Evolutionary conservation across 2,888 invertebrate genomes (phyloP).

Genomic region (Opisthograptis luteolata): DNA sequence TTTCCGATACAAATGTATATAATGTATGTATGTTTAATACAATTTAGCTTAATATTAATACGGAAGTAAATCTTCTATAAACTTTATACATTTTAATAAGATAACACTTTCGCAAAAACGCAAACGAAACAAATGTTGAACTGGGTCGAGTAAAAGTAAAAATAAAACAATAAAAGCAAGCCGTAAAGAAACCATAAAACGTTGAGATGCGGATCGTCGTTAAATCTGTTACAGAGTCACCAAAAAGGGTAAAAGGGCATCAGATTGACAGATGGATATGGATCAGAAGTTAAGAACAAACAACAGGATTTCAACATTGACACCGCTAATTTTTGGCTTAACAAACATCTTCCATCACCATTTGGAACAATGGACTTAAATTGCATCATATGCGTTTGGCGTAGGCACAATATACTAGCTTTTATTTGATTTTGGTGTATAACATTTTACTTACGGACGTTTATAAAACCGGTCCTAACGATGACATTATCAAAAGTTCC

Average conservation of each 20-base stretch:
- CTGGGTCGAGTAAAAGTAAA: conserved; percentile 38
- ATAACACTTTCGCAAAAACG: conserved; percentile 15
- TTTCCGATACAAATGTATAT: too few species aligned
- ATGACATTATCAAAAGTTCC: not conserved
- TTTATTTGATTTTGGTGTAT: not conserved
- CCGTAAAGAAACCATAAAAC: conserved; percentile 8
- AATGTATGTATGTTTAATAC: too few species aligned
- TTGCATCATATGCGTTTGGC: too few species aligned
- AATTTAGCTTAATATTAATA: too few species aligned
- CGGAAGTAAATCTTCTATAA: too few species aligned
- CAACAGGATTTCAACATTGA: not conserved
- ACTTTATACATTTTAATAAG: too few species aligned
- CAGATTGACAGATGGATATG: not conserved
- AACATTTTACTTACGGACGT: not conserved
- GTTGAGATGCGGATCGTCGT: conserved; percentile 22
- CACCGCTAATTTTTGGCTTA: not conserved
- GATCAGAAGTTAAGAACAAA: too few species aligned
- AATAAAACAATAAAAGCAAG: conserved; percentile 27
- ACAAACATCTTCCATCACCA: too few species aligned
- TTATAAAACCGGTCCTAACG: not conserved
- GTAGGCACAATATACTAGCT: not conserved
- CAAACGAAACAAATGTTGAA: conserved; percentile 14
- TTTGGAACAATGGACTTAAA: too few species aligned
- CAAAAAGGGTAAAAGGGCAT: not conserved
- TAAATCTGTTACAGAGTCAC: conserved; percentile 2